Conservation (phyloP, 2,888 invertebrate species). For the Drosophila flavopinicola region DNA sequence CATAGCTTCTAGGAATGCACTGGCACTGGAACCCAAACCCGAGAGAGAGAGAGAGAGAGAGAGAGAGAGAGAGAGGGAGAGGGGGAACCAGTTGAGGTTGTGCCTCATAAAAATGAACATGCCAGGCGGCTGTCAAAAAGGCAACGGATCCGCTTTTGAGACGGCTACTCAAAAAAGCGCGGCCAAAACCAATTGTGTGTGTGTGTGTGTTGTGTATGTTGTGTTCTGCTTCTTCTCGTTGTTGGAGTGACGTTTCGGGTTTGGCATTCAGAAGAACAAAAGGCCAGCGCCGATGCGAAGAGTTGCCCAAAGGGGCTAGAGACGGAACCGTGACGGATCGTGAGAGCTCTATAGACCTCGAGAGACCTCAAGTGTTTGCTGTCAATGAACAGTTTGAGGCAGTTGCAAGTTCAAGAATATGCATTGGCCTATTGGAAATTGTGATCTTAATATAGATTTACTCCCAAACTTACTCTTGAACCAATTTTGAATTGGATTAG, state of each 20-base stretch:
- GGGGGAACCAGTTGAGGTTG: conserved; percentile 23
- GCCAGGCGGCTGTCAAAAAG: conserved; percentile 73
- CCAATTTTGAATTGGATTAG: background rate
- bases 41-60: too few species aligned
- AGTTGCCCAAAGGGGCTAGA: conserved; percentile 58
- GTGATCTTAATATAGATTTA: background rate
- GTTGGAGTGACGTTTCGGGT: conserved; percentile 76
- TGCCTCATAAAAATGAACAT: conserved; percentile 70
- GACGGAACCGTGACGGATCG: conserved; percentile 60
- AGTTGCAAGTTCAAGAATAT: background rate
- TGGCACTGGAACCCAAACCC: too few species aligned
- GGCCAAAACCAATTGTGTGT: conserved; percentile 1
- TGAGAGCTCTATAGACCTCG: conserved; percentile 15
- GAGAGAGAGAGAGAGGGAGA: conserved; percentile 3
- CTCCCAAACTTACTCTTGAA: background rate
- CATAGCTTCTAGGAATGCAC: conserved; percentile 70
- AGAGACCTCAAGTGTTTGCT: conserved; percentile 19
- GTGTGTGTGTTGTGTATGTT: conserved; percentile 44
- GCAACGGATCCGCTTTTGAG: conserved; percentile 56
- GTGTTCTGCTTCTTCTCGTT: conserved; percentile 41
- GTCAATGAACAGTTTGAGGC: conserved; percentile 6
- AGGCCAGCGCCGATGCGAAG: conserved; percentile 62
- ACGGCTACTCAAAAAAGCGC: conserved; percentile 63
- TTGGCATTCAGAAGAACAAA: conserved; percentile 74
- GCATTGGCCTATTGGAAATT: too few species aligned